phyloP scores from a whole-genome alignment of 2,888 invertebrate genomes.

The Himalopsyche tibetana region DNA sequence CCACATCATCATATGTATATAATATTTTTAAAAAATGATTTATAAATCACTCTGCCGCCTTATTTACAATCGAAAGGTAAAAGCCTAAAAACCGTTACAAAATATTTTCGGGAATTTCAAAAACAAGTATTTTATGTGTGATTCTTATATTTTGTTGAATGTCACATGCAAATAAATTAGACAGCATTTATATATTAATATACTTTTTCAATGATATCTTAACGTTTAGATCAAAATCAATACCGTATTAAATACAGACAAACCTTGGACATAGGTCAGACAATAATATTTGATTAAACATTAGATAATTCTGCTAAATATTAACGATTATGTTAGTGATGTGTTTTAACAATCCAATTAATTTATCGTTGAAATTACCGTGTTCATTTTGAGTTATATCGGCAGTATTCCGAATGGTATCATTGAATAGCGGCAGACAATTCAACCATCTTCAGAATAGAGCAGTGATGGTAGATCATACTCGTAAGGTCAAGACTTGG shows the following conservation, averaged over 20 bases:
- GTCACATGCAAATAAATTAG: constrained; percentile 57
- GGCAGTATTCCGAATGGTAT: constrained; percentile 1
- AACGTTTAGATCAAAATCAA: background rate
- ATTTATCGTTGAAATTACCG: constrained; percentile 56
- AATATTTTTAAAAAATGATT: constrained; percentile 42
- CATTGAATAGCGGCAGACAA: background rate
- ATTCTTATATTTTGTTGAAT: constrained; percentile 41
- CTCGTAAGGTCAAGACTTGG: background rate
- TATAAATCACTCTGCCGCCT: constrained; percentile 35
- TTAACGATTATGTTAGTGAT: constrained; percentile 50
- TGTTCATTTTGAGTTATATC: constrained; percentile 52
- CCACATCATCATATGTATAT: constrained; percentile 51
- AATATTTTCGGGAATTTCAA: constrained; percentile 29
- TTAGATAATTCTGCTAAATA: constrained; percentile 47
- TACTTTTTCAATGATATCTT: background rate
- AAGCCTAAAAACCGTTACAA: constrained; percentile 52
- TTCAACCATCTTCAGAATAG: background rate
- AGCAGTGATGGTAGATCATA: background rate
- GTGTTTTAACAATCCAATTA: constrained; percentile 48
- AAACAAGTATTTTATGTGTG: background rate
- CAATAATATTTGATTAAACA: constrained; percentile 5
- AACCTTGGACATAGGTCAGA: background rate
- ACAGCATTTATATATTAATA: background rate
- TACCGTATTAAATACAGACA: background rate
- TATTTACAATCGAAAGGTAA: constrained; percentile 54